Evolutionary conservation across 2,888 invertebrate genomes (phyloP).

Genomic region (Phlogophora meticulosa): DNA sequence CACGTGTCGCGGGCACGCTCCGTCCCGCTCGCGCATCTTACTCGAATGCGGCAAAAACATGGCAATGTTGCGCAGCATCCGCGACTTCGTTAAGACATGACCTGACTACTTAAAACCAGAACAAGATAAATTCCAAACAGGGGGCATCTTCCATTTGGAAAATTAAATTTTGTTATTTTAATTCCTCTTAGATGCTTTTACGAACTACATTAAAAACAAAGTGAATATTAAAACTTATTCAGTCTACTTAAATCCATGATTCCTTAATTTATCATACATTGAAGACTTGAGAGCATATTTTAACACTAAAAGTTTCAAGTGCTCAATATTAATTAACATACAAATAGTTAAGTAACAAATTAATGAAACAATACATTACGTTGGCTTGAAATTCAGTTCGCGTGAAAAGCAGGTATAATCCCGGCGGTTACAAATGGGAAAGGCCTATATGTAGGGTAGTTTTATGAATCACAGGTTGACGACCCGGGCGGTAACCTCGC

Average conservation of each 20-base stretch:
- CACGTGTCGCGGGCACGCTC: slow-evolving; percentile 65
- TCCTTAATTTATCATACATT: neutral
- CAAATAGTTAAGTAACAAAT: slow-evolving; percentile 63
- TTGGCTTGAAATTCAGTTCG: slow-evolving; percentile 61
- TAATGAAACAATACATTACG: slow-evolving; percentile 58
- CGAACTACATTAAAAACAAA: neutral
- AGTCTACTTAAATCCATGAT: neutral
- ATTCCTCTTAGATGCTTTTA: neutral
- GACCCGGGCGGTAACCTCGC: slow-evolving; percentile 79
- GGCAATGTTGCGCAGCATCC: slow-evolving; percentile 81
- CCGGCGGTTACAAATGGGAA: slow-evolving; percentile 74
- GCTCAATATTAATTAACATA: slow-evolving; percentile 24
- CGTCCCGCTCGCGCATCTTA: slow-evolving; percentile 76
- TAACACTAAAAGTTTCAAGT: neutral
- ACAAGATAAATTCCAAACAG: slow-evolving; percentile 31
- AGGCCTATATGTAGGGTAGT: slow-evolving; percentile 80
- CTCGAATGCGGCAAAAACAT: slow-evolving; percentile 88
- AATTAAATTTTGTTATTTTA: slow-evolving; percentile 20
- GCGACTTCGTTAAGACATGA: slow-evolving; percentile 70
- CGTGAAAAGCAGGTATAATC: slow-evolving; percentile 71
- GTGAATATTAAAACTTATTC: neutral
- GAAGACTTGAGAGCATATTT: neutral
- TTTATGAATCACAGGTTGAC: slow-evolving; percentile 82
- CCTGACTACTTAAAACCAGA: slow-evolving; percentile 64
- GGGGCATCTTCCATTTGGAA: slow-evolving; percentile 13